These are phyloP conservation scores for Oryzias woworae DNA, from an alignment of 2,113 vertebrate genomes.

Conservation along the genomic window DNA sequence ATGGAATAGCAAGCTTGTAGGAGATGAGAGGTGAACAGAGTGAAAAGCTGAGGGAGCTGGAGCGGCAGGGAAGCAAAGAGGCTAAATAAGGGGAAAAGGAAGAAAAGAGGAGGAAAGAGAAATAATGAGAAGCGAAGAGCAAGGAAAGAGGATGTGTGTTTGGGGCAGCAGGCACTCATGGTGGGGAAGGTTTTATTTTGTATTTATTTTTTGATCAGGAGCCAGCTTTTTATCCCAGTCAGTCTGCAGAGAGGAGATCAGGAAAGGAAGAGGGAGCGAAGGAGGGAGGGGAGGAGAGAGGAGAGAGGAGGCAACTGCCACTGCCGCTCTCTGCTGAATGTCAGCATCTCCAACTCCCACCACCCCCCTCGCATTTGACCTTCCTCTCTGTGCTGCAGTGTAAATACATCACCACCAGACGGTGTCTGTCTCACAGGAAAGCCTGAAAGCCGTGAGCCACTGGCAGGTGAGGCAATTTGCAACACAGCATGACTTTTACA, in stretches of 20 bases:
- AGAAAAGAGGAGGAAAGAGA: slow-evolving; percentile 12
- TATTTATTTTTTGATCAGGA: slow-evolving; percentile 73
- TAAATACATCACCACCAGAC: slow-evolving; percentile 49
- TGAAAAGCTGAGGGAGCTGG: slow-evolving; percentile 46
- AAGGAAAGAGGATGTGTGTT: slow-evolving; percentile 44
- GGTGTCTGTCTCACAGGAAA: slow-evolving; percentile 47
- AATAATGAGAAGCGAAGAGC: slow-evolving; percentile 37
- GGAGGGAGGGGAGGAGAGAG: slow-evolving; percentile 31
- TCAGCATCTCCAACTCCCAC: slow-evolving; percentile 54
- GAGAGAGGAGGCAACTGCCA: slow-evolving; percentile 43
- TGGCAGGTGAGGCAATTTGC: too few species aligned
- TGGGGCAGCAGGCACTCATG: slow-evolving; percentile 55
- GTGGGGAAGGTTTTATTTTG: slow-evolving; percentile 71
- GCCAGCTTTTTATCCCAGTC: slow-evolving; percentile 72
- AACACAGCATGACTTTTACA: too few species aligned
- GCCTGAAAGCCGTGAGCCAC: not conserved
- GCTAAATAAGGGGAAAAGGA: slow-evolving; percentile 32
- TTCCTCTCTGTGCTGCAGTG: slow-evolving; percentile 57
- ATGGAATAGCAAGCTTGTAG: slow-evolving; percentile 43
- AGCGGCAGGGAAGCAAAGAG: slow-evolving; percentile 47
- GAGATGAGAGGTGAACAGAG: slow-evolving; percentile 59
- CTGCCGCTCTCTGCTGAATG: slow-evolving; percentile 74
- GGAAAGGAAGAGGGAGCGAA: slow-evolving; percentile 25
- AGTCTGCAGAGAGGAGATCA: slow-evolving; percentile 64
- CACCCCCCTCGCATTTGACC: slow-evolving; percentile 56